Evolutionary conservation across 2,113 vertebrate species (phyloP).

Genomic region (Grus americana): DNA sequence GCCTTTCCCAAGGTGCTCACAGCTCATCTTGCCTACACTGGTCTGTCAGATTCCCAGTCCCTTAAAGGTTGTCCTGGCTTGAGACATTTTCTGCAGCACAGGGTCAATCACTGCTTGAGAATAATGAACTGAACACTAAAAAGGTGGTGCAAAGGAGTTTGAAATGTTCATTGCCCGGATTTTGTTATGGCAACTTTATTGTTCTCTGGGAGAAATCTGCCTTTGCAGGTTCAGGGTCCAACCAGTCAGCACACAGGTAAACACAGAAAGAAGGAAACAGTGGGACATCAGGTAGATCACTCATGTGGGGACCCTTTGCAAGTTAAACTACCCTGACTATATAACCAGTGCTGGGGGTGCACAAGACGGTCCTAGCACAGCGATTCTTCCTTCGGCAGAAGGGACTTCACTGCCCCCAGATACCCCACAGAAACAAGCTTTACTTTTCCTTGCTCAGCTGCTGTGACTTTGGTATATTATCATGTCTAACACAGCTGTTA

Average conservation of each 20-base stretch:
- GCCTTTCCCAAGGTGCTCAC: not conserved
- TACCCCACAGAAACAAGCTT: not conserved
- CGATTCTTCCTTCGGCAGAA: not conserved
- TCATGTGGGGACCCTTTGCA: not conserved
- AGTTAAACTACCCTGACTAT: not conserved
- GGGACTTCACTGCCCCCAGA: not conserved
- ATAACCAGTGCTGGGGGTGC: not conserved
- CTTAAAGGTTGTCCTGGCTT: not conserved
- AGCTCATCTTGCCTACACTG: not conserved
- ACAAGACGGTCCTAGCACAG: not conserved
- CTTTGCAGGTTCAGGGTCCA: not conserved
- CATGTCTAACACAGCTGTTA: conserved; percentile 22
- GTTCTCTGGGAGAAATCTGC: not conserved
- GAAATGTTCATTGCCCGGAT: not conserved
- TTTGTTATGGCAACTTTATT: rapidly evolving
- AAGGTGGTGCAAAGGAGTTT: not conserved
- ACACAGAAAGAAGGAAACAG: not conserved
- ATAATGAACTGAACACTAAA: not conserved
- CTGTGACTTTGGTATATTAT: not conserved
- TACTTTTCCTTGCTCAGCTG: not conserved
- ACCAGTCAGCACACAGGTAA: not conserved
- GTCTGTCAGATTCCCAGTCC: not conserved
- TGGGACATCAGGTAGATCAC: not conserved
- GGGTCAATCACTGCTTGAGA: not conserved
- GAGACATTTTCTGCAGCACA: not conserved